Evolutionary conservation across 2,113 vertebrate genomes (phyloP), one percentile per base, ranked within the genome.

Genomic region (Microtus montanus): DNA sequence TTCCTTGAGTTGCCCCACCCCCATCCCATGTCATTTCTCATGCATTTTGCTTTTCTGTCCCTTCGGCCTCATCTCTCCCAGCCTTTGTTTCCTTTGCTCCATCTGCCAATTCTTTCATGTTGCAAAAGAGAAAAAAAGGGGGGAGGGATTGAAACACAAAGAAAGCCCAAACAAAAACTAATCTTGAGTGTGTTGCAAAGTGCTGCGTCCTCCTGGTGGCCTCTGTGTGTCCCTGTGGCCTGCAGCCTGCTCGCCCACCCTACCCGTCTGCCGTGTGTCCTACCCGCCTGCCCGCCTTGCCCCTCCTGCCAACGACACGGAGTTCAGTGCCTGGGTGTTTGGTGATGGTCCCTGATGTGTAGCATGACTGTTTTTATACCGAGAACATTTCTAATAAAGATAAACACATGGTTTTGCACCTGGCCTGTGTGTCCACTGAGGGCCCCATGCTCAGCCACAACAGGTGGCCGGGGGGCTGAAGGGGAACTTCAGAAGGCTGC

Each of bases 321-420:
- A 99, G 98, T 99, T 99, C 99, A 99, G 99, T 99, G 99, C 99
- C 99, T 99, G 99, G 99, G 99, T 99, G 99, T 99, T 98, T 99
- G 97, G 96, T 97, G 97, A 99, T 99, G 99, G 99, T 98, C 98
- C 98, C 98, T 97, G 98, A 98, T 98, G 98, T 99, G 99, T 99
- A 99, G 99, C 99, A 99, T 99, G 99, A 99, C 98, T 98, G 99
- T 99, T 99, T 99, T 99, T 99, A 99, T 99, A 99, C 99, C 95
- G 35, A 99, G 98, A 98, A 99, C 98, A 98, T 99, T 99, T 99
- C 99, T 99, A 99, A 99, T 99, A 98, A 99, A 99, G 99, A 99
- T 98, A 96, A 96, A 96, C 94, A 95, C 98, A 98, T 98, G 98
- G 99, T 99, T 99, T 99, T 99, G 98, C 99, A 99, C 98, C 98